Base-by-base conservation (phyloP, 2,888 invertebrate species). In the Seira sanloemensis region DNA sequence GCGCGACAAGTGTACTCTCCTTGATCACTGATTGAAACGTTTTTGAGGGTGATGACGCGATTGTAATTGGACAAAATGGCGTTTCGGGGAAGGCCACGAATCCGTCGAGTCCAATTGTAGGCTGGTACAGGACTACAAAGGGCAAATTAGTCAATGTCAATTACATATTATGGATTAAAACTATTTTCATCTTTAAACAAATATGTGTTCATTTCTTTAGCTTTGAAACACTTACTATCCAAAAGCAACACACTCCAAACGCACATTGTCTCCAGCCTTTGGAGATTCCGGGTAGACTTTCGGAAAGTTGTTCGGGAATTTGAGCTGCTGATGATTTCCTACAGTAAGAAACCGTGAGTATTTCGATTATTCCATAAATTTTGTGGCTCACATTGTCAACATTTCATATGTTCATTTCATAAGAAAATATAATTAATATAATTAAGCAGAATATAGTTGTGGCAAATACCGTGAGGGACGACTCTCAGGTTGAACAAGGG, bases 241-340 rank as follows among this genome's bases (percentile, higher is more conserved):
- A 93, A 97, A 98, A 1, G 97, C 97, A 88, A 98, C 94, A 92
- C 98, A 99, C 92, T 99, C 98, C 74, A 99, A 91, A 84, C 97
- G 93, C 18, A 98, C 96, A 91, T 97, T 96, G 90, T 96, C 95
- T 0, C 97, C 98, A 21, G 96, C 97, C 85, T 95, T 92, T 0
- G 98, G 97, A 23, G 97, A 97, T 91, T 97, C 97, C 0, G 98
- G 98, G 90, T 97, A 98, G 0, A 96, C 95, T 92, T 97, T 98
- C 0, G 98, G 98, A 90, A 99, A 99, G 90, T 96, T 97, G 91
- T 97, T 97, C 0, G 98, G 96, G 90, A 98, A 98, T 90, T 97
- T 96, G 58, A 98, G 92, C 86, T 97, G 96, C 90, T 98, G 97
- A 90, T 95, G 97, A 91, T 96, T 96, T 62, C 97, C 94, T 94